Evolutionary conservation across 2,888 invertebrate genomes (phyloP), one percentile per base, ranked within the genome.

Genomic region (Drosophila mettleri): DNA sequence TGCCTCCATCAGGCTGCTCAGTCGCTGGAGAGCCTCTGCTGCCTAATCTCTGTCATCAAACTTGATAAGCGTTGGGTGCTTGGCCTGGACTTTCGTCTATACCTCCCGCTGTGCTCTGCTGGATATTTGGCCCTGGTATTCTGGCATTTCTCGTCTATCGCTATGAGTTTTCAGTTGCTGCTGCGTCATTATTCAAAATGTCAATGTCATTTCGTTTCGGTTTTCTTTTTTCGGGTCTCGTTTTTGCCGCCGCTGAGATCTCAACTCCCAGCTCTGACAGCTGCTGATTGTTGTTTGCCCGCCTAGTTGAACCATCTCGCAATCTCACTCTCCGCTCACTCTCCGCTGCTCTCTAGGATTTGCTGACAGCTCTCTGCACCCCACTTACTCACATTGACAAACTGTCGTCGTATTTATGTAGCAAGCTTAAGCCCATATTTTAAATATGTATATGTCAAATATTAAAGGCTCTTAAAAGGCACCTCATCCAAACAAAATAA

Each of bases 181-280:
- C 84, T 74, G 64, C 66, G 90, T 86, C 89, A 89, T 90, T 89
- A 89, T 84, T 89, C 89, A 89, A 89, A 90, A 90, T 89, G 89
- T 90, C 90, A 90, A 89, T 90, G 90, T 89, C 90, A 89, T 80
- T 81, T 82, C 71, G 62, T 67, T 84, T 70, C 67, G 64, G 55
- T 49, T 45, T 59, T 57, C 60, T 29, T 52, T 57, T 49, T 43
- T 33, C 45, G 43, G 54, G 70, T 63, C 66, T 55, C 49, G 68
- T 80, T 86, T 72, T 67, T 69, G 53, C 39, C 51, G 53, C 39
- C 51, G 71, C 66, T 80, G 78, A 86, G 72, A 64, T 81, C 85
- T 78, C 69, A 76, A 71, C 78, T 86, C 69, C 67, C 55, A 67
- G 72, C 69, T 67, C 59, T 84, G 83, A 83, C 89, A 84, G 85